Evolutionary conservation across 2,113 vertebrate genomes (phyloP), one percentile per base, ranked within the genome.

Genomic region (Procapra przewalskii): DNA sequence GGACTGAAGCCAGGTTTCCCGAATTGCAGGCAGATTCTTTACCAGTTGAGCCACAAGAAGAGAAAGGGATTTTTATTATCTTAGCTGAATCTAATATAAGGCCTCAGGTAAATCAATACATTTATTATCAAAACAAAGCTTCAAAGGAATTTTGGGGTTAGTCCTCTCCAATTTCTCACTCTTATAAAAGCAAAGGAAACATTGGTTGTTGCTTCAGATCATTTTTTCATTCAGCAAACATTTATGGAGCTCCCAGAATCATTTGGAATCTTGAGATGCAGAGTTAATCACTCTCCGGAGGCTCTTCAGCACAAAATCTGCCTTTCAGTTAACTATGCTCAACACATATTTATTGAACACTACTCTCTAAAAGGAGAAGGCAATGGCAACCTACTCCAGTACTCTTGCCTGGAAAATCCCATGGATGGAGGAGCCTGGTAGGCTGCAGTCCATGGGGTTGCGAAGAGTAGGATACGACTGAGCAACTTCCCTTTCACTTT

Each of bases 71-170:
- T 89, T 88, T 75, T 86, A 88, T 50, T 90, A 86, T 80, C 43
- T 84, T 87, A 71, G 55, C 21, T 97, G 54, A 97, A 80, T 90
- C 14, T 67, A 92, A 71, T 43, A 79, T 6, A 87, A 86, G 36
- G 27, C n/a, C 27, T 79, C 43, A 94, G 90, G 31, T 79, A 71
- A 91, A 55, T 79, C 60, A 97, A 82, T 71, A 64, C 14, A 88
- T 50, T 84, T 67, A 88, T 84, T 95, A 88, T 91, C 19, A 84
- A 96, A 91, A 95, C 45, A 88, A 79, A 95, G 25, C 25, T 95
- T 62, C 52, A 88, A 25, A 91, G 91, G n/a, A 80, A 52, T 89
- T 75, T 64, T n/a, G 54, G 82, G 36, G 5, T 86, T 60, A 80
- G 64, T 36, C 21, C 11, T 88, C 36, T 71, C 23, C 6, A 90